Percentiles rank a stretch among this genome's conserved stretches.
Evolutionary conservation across 2,888 invertebrate species (phyloP).

Genomic region (Leptothorax acervorum): DNA sequence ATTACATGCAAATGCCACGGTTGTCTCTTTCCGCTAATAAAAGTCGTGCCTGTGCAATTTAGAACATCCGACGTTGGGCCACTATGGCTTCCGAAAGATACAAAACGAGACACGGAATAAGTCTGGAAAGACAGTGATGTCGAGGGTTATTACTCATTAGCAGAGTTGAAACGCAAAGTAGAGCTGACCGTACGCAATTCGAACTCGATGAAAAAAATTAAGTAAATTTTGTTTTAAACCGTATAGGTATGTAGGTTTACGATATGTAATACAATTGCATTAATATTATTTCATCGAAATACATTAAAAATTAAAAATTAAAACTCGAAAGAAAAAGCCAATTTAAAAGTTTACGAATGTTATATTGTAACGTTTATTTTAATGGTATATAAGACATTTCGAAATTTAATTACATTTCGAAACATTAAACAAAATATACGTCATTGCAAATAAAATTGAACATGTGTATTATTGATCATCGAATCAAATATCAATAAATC

Average conservation of each 20-base stretch:
- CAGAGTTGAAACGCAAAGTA: conserved; percentile 25
- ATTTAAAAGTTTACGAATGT: background rate
- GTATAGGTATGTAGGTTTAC: background rate
- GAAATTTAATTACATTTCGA: background rate
- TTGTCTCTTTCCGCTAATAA: conserved; percentile 83
- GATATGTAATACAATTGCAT: background rate
- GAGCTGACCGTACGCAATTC: background rate
- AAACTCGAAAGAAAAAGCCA: background rate
- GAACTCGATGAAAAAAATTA: background rate
- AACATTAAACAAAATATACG: background rate
- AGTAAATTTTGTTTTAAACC: background rate
- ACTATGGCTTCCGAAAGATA: conserved; percentile 71
- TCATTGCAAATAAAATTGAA: background rate
- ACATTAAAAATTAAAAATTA: background rate
- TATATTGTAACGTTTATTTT: background rate
- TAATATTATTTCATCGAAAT: background rate
- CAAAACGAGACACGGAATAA: conserved; percentile 64
- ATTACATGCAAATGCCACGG: conserved; percentile 84
- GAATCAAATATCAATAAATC: background rate
- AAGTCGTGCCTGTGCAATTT: conserved; percentile 80
- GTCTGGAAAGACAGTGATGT: conserved; percentile 56
- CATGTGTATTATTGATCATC: background rate
- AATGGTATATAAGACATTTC: background rate
- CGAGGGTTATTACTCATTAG: conserved; percentile 73
- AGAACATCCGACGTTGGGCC: conserved; percentile 77